phyloP scores from a whole-genome alignment of 2,113 vertebrate species.

The Hylia prasina region DNA sequence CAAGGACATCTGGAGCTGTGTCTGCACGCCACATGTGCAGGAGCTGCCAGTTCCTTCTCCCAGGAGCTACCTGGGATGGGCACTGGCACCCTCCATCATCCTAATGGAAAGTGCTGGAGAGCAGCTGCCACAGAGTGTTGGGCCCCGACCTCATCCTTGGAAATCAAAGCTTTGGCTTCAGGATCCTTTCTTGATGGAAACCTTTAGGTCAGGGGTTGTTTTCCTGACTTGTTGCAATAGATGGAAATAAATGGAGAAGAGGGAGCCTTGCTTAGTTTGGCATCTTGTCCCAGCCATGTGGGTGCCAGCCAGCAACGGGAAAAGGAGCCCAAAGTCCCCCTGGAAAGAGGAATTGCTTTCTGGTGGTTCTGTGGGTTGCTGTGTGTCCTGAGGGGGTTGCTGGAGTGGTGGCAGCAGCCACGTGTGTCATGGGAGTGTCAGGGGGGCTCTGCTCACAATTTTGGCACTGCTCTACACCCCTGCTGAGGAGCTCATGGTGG shows the following conservation, averaged over 20 bases:
- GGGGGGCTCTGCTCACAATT: neutral
- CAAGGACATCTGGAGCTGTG: constrained; percentile 21
- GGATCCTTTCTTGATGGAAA: neutral
- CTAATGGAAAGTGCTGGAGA: neutral
- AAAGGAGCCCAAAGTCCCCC: neutral
- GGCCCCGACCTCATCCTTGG: neutral
- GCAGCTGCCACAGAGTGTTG: fast-evolving
- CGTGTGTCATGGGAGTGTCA: neutral
- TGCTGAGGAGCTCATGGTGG: neutral
- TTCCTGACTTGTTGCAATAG: neutral
- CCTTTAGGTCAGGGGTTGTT: neutral
- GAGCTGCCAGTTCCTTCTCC: neutral
- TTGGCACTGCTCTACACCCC: neutral
- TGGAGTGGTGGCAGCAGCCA: neutral
- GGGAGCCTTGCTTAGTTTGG: neutral
- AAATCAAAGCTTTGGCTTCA: neutral
- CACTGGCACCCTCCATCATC: neutral
- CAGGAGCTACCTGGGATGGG: neutral
- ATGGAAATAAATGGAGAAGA: neutral
- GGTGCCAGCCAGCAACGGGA: neutral
- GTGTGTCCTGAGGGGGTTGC: neutral
- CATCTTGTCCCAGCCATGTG: neutral
- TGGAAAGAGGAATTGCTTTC: neutral
- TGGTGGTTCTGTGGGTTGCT: neutral
- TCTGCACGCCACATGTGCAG: constrained; percentile 33